Evolutionary conservation across 1,140 invertebrate species (phyloP), one percentile per base, ranked within the genome.

Genomic region (Papilio aristodemus): DNA sequence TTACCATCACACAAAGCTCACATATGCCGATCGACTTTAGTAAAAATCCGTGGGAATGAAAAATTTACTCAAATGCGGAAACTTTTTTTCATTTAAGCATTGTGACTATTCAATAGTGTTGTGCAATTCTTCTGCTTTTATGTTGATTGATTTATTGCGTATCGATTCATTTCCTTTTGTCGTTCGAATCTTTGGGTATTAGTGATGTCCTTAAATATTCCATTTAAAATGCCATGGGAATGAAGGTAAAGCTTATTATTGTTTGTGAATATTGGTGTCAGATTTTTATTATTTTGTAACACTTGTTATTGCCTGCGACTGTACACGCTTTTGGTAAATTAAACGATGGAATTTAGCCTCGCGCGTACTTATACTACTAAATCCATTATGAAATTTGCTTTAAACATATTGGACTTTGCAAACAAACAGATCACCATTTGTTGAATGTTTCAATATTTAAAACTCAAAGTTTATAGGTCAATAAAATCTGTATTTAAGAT

Each of bases 21-120:
- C 38, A 66, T 58, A 32, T 54, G 10, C 13, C 14, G 68, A 50
- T 69, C 39, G 37, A 62, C 10, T 57, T 46, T 68, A 62, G 14
- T 60, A 68, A 68, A 46, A 73, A 69, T 74, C 71, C 85, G 85
- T 89, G 87, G 82, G 87, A 89, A 89, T 72, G 37, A 38, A 67
- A 19, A 77, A 79, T 86, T 86, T 83, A 81, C 81, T 76, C 68
- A 76, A 78, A 72, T 73, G 71, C 72, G 84, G 84, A 87, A 83
- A 83, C 67, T 75, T 73, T 80, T 85, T 86, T 83, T 83, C 38
- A 67, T 62, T 67, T 38, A 64, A 37, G 22, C 66, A 74, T 77
- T 75, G 75, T 77, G 67, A 67, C 39, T 67, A 79, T 77, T 84
- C 78, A 77, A 81, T 81, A 66, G 63, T 66, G 41, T 82, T 84